Base-by-base conservation (phyloP, 2,113 vertebrate species). In the Epinephelus lanceolatus region DNA sequence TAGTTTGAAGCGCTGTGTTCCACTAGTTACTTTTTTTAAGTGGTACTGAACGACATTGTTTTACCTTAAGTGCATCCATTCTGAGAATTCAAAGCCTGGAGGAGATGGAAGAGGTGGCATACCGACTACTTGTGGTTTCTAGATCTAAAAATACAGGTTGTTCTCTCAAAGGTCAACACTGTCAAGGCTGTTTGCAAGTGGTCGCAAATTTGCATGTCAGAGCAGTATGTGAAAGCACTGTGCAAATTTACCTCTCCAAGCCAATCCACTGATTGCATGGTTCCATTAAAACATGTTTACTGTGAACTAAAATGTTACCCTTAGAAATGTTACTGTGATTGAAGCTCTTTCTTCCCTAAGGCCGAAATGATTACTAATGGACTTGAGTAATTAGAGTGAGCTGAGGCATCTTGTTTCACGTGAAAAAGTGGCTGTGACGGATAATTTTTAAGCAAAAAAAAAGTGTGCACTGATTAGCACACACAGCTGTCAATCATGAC, bases 31-130 rank as follows among this genome's bases (percentile, higher is more conserved):
- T 78, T 53, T 37, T 30, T 56, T 13, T 1, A 78, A 81, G 55
- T 74, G 59, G 12, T 17, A 27, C 71, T 76, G 81, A 86, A 74
- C 7, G 15, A 3, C 53, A 55, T 6, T 56, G 37, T 66, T 72
- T 65, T 67, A n/a, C 33, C 11, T 27, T 9, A 53, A 55, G 25
- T 71, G 14, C 9, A 30, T 37, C n/a, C 13, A 56, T 40, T 77
- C 52, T 40, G 14, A 51, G 17, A 51, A 51, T 18, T 66, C 17
- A 61, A 51, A 13, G 8, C 19, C 42, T 53, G 52, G 51, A 53
- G 9, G 3, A 19, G 30, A 17, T 61, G 17, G 23, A 30, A 30
- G 14, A 30, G 14, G 25, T 59, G 25, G 25, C 1, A 4, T 19
- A 17, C 2, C 2, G 57, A 9, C 15, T 61, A 2, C 33, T 40